Base-by-base conservation (phyloP, 2,797 vertebrate genomes). In the Rhinichthys osculus region DNA sequence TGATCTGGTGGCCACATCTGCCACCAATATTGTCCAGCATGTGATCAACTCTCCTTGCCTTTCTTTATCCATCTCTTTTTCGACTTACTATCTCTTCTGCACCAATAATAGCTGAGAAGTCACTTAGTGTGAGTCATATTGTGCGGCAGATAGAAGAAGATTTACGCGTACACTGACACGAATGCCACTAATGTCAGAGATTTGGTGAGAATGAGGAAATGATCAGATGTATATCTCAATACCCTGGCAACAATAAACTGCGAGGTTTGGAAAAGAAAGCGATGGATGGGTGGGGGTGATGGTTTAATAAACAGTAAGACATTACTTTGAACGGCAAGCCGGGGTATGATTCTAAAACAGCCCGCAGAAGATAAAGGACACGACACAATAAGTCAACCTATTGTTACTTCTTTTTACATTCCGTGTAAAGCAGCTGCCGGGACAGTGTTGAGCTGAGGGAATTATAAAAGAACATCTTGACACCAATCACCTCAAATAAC, bases 1-100 rank as follows among this genome's bases (percentile, higher is more conserved):
- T 95, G 93, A 95, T 95, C 93, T 93, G 91, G 87, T 85, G 87
- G 85, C 84, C 94, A 93, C 96, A 96, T 96, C 95, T 96, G 95
- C 95, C 94, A 92, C 93, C 91, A 95, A 95, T 94, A 94, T 93
- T 93, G 90, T 93, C 92, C 92, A 86, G 93, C 94, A 93, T 93
- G 93, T 92, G 94, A 93, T 93, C 94, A 95, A 91, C 90, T 92
- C 92, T 93, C 91, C 88, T 89, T 92, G 83, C 0, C 73, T 85
- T 62, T 94, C 95, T 95, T 94, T 94, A 94, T 95, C 93, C 94
- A 19, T 84, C 64, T 84, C 66, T 66, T 47, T 66, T 69, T 50
- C 40, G 6, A 5, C 42, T 38, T 2, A 7, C 67, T 87, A 88
- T 89, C 86, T 69, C 67, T 91, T 89, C 91, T 78, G 91, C 92